phyloP scores from a whole-genome alignment of 2,797 vertebrate species.

The Rhinoraja longicauda region DNA sequence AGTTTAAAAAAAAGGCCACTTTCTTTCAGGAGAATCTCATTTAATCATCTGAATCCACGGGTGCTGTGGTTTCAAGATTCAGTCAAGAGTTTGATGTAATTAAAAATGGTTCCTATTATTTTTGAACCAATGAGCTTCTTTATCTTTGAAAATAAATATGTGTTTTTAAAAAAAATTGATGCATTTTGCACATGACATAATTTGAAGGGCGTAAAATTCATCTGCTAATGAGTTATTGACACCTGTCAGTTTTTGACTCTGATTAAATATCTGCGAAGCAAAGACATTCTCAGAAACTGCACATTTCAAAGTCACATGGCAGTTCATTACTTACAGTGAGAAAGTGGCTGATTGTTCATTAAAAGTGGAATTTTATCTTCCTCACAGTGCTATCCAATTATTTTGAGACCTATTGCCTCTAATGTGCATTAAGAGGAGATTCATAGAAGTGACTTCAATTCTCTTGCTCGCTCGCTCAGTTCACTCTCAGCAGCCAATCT shows the following conservation, averaged over 20 bases:
- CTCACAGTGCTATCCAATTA: neutral
- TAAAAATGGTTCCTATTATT: neutral
- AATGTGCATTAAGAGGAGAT: neutral
- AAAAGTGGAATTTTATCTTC: conserved; percentile 20
- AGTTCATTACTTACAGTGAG: neutral
- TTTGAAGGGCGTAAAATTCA: neutral
- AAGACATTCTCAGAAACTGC: conserved; percentile 6
- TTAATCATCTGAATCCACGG: neutral
- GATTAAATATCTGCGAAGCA: neutral
- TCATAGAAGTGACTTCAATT: neutral
- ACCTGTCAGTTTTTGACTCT: neutral
- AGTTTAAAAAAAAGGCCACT: neutral
- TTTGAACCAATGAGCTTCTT: neutral
- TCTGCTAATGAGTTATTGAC: neutral
- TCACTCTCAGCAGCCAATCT: neutral
- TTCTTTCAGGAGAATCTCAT: neutral
- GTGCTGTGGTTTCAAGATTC: neutral
- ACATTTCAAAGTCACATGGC: conserved; percentile 32
- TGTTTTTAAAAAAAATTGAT: neutral
- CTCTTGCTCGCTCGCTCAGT: neutral
- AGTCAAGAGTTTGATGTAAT: neutral
- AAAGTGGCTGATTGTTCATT: neutral
- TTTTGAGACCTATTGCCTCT: neutral
- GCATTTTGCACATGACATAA: neutral
- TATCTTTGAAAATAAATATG: neutral